Evolutionary conservation across 2,113 vertebrate species (phyloP).

Genomic region (Opisthocomus hoazin): DNA sequence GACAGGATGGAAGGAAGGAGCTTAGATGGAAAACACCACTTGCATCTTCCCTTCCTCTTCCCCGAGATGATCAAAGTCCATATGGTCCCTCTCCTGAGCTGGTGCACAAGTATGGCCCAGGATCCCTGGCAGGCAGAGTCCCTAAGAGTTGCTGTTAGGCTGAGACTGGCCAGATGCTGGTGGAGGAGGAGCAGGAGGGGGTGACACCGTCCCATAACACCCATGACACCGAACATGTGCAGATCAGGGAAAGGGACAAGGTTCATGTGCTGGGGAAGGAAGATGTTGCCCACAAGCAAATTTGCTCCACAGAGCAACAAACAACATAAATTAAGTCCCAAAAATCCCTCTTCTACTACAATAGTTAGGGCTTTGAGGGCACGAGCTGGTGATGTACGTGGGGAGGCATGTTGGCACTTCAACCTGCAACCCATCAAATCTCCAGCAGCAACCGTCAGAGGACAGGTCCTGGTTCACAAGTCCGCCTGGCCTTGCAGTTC

Average conservation of each 20-base stretch:
- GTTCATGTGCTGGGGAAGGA: neutral
- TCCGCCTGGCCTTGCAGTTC: neutral
- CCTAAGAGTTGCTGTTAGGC: neutral
- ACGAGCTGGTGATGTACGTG: accelerated
- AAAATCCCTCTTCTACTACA: neutral
- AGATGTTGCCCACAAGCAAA: neutral
- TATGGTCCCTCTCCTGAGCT: neutral
- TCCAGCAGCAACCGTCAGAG: neutral
- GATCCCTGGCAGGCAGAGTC: neutral
- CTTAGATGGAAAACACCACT: neutral
- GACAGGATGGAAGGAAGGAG: neutral
- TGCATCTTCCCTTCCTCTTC: neutral
- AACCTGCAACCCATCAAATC: neutral
- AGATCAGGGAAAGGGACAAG: neutral
- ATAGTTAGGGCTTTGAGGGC: neutral
- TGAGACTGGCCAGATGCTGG: neutral
- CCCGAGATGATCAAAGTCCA: neutral
- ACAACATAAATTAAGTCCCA: neutral
- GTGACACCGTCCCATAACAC: neutral
- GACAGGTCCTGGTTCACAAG: neutral
- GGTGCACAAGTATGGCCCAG: neutral
- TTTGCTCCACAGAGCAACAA: neutral
- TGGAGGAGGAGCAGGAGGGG: neutral
- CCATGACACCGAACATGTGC: neutral
- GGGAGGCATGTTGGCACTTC: neutral